phyloP scores from a whole-genome alignment of 2,797 vertebrate species.

The Poeciliopsis gracilis region DNA sequence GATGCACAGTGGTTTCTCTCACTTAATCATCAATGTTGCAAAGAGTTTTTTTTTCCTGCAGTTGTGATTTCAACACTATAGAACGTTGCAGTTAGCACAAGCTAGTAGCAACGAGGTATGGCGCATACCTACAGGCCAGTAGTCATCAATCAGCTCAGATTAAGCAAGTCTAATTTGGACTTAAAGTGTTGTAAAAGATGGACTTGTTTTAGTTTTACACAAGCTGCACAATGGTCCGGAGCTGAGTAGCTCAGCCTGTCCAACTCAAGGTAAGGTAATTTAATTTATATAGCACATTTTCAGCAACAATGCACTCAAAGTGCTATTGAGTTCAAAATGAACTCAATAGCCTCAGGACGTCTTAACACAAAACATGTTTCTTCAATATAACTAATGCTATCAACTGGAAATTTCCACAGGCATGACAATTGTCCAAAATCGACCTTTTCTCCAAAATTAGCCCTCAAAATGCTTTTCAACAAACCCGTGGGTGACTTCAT shows the following conservation, averaged over 20 bases:
- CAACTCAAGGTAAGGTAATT: neutral
- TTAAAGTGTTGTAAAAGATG: neutral
- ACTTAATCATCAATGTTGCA: neutral
- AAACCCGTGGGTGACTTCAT: slow-evolving; percentile 14
- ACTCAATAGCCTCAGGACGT: neutral
- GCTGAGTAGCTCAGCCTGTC: neutral
- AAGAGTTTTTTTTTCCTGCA: neutral
- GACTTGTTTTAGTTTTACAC: neutral
- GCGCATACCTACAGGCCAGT: neutral
- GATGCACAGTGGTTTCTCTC: neutral
- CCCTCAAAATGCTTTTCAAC: neutral
- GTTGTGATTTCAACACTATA: neutral
- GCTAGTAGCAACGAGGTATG: neutral
- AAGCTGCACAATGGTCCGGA: no score
- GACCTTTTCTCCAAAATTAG: neutral
- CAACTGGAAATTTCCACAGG: neutral
- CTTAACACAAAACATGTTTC: neutral
- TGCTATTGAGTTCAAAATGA: no score
- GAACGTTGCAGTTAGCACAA: neutral
- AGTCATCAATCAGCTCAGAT: neutral
- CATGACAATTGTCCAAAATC: neutral
- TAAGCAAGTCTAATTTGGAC: neutral
- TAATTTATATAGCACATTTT: no score
- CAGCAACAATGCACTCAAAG: no score
- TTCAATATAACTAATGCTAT: neutral